phyloP scores from a whole-genome alignment of 2,113 vertebrate species.

The Phoenicopterus ruber region DNA sequence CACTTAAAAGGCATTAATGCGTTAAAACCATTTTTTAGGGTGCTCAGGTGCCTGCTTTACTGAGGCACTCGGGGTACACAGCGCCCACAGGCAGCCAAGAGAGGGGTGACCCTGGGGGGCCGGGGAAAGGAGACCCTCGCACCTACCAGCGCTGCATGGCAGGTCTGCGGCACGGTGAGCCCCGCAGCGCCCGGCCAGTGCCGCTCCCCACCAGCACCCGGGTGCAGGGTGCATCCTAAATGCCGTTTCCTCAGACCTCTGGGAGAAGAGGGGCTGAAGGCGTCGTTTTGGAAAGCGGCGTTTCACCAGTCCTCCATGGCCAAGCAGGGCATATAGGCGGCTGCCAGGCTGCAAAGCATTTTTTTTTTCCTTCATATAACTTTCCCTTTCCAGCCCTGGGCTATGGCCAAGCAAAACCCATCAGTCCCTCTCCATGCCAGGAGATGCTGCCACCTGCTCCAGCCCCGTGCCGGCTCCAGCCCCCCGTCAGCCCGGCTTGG shows the following conservation, averaged over 20 bases:
- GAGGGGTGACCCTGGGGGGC: neutral
- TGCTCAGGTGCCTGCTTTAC: neutral
- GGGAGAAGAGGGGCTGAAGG: neutral
- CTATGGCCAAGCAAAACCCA: neutral
- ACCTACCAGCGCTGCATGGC: fast-evolving
- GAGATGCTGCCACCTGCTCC: neutral
- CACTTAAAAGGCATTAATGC: neutral
- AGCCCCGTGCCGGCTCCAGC: neutral
- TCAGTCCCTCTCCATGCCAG: neutral
- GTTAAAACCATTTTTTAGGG: neutral
- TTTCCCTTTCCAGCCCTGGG: neutral
- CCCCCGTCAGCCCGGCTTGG: fast-evolving
- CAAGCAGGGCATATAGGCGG: neutral
- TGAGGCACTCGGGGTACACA: fast-evolving
- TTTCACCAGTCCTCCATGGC: neutral
- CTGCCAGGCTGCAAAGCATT: neutral
- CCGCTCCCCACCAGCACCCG: neutral
- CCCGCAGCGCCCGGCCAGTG: fast-evolving
- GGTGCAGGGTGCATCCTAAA: neutral
- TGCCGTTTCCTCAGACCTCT: neutral
- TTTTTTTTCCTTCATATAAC: neutral
- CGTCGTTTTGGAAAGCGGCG: neutral
- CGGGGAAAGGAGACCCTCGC: neutral
- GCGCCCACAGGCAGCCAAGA: neutral
- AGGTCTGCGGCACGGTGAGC: neutral